These are phyloP conservation scores for Lagorchestes hirsutus DNA, from an alignment of 2,797 vertebrate species.

Conservation along the genomic window DNA sequence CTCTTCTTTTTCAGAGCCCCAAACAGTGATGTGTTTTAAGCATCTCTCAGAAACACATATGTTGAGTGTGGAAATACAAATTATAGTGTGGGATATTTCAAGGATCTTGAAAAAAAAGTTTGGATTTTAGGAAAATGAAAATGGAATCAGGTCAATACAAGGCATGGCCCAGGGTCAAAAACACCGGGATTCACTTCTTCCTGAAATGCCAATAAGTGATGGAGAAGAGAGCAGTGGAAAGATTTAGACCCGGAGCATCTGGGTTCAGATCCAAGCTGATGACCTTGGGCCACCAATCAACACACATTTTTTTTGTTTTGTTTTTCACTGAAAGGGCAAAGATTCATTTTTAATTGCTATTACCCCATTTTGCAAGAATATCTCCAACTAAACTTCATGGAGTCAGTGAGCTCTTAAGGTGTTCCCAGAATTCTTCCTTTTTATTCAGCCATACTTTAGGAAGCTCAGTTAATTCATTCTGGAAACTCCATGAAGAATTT, in stretches of 20 bases:
- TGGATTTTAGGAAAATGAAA: background rate
- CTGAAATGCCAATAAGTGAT: background rate
- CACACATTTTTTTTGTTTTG: no score
- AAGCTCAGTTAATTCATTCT: slow-evolving; percentile 35
- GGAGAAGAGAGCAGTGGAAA: background rate
- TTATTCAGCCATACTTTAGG: slow-evolving; percentile 35
- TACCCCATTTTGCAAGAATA: background rate
- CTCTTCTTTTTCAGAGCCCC: background rate
- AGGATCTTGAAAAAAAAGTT: background rate
- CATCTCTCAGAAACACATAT: background rate
- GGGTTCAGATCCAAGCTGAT: background rate
- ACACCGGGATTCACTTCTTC: no score
- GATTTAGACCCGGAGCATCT: background rate
- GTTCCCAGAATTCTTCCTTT: slow-evolving; percentile 16
- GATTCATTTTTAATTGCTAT: background rate
- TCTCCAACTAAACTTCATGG: background rate
- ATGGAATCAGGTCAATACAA: background rate
- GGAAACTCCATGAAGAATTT: slow-evolving; percentile 38
- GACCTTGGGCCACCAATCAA: background rate
- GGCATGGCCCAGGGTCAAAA: background rate
- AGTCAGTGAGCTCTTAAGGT: background rate
- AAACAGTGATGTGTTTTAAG: background rate
- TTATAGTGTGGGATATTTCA: background rate
- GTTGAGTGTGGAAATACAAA: background rate
- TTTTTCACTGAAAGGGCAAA: background rate